phyloP scores from a whole-genome alignment of 2,797 vertebrate genomes.

The Paramormyrops hopkinsi region DNA sequence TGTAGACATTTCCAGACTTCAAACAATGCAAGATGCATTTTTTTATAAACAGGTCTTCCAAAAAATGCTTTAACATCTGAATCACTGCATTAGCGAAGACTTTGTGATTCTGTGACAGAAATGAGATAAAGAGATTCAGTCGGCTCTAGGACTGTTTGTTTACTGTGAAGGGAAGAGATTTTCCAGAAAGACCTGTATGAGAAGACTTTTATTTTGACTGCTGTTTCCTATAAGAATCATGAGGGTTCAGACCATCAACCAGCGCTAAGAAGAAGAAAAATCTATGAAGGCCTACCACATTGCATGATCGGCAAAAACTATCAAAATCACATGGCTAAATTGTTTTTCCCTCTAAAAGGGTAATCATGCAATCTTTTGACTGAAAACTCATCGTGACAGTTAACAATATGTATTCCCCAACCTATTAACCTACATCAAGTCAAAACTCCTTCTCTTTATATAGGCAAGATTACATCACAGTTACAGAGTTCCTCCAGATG shows the following conservation, averaged over 20 bases:
- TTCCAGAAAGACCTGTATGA: background rate
- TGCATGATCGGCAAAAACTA: background rate
- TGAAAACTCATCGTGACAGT: background rate
- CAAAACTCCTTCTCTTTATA: background rate
- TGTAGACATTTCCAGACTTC: background rate
- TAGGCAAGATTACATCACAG: background rate
- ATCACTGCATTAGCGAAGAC: background rate
- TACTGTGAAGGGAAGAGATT: background rate
- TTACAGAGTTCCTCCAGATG: background rate
- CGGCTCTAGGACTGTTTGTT: constrained; percentile 21
- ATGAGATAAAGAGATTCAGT: constrained; percentile 21
- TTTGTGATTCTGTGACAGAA: background rate
- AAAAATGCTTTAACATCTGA: background rate
- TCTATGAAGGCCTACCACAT: background rate
- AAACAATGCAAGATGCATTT: background rate
- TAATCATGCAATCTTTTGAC: background rate
- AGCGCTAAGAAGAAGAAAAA: background rate
- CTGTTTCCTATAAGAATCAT: background rate
- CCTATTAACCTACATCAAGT: background rate
- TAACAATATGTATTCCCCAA: background rate
- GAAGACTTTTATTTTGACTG: constrained; percentile 26
- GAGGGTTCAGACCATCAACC: background rate
- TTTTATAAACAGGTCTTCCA: background rate
- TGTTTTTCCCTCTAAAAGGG: background rate
- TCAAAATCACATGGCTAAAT: background rate